These are phyloP conservation scores for Tetramorium alpestre DNA, from an alignment of 1,140 invertebrate genomes.

Conservation along the genomic window DNA sequence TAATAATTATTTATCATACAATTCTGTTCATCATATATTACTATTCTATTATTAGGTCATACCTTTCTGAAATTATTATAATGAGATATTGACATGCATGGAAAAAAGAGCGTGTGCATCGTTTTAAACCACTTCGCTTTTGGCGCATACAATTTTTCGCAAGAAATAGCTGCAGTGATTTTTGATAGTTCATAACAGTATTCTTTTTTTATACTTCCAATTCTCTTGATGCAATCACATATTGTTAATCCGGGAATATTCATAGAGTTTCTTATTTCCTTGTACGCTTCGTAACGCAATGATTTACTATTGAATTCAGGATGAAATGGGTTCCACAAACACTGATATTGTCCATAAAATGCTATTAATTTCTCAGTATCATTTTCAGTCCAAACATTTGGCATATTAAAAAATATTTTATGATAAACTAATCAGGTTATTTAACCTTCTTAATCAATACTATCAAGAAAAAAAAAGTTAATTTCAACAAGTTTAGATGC, in stretches of 20 bases:
- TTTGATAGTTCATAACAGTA: conserved; percentile 69
- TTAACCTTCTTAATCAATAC: conserved; percentile 31
- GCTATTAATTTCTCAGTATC: conserved; percentile 74
- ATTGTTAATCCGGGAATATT: conserved; percentile 72
- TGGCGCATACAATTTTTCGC: conserved; percentile 63
- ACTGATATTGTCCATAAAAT: conserved; percentile 77
- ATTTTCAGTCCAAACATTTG: conserved; percentile 74
- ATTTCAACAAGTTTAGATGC: neutral
- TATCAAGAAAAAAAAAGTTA: conserved; percentile 13
- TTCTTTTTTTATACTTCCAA: conserved; percentile 68
- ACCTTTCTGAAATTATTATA: conserved; percentile 49
- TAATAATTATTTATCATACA: neutral
- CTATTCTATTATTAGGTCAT: neutral
- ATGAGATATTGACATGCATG: conserved; percentile 19
- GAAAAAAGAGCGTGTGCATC: conserved; percentile 61
- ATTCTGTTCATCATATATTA: neutral
- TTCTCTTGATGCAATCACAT: conserved; percentile 73
- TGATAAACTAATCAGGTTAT: conserved; percentile 58
- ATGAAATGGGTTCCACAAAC: conserved; percentile 77
- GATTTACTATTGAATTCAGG: conserved; percentile 69
- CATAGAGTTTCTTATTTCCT: conserved; percentile 70
- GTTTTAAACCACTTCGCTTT: conserved; percentile 62
- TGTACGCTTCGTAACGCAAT: conserved; percentile 69
- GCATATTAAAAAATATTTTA: conserved; percentile 66
- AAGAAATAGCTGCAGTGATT: conserved; percentile 65